Evolutionary conservation across 2,113 vertebrate species (phyloP).

Genomic region (Oncorhynchus nerka): DNA sequence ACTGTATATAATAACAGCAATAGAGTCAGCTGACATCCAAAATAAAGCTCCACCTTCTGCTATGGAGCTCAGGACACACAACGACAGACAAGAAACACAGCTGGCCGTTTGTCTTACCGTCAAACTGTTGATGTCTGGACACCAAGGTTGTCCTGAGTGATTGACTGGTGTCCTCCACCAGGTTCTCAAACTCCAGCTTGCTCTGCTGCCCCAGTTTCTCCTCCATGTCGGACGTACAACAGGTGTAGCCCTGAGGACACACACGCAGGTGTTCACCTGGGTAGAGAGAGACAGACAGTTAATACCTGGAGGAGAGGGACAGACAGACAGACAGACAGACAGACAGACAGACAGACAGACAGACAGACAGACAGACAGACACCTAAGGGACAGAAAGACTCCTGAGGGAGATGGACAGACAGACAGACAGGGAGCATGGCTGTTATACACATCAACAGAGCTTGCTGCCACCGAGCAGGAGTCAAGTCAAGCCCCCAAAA

Average conservation of each 20-base stretch:
- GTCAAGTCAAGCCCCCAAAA: constrained; percentile 37
- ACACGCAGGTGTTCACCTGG: constrained; percentile 94
- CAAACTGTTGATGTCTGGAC: constrained; percentile 95
- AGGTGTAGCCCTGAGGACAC: constrained; percentile 95
- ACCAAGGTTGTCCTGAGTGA: constrained; percentile 87
- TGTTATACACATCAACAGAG: constrained; percentile 36
- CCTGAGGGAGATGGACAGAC: no score
- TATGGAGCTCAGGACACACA: neutral
- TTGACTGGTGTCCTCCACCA: constrained; percentile 76
- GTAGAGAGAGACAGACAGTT: neutral
- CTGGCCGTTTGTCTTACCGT: constrained; percentile 76
- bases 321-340: no score
- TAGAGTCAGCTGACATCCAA: neutral
- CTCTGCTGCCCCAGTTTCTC: no score
- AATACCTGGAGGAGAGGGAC: no score
- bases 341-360: no score
- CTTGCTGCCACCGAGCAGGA: constrained; percentile 17
- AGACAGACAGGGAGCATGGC: neutral
- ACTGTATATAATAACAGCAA: no score
- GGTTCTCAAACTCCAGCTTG: no score
- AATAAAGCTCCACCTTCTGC: neutral
- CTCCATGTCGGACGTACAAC: constrained; percentile 73
- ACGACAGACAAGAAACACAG: neutral
- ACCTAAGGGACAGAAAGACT: no score
- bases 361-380: no score